A percentile compares a stretch with the other conserved stretches of the same genome.
Evolutionary conservation across 2,797 vertebrate genomes (phyloP).

Genomic region (Fringilla coelebs): DNA sequence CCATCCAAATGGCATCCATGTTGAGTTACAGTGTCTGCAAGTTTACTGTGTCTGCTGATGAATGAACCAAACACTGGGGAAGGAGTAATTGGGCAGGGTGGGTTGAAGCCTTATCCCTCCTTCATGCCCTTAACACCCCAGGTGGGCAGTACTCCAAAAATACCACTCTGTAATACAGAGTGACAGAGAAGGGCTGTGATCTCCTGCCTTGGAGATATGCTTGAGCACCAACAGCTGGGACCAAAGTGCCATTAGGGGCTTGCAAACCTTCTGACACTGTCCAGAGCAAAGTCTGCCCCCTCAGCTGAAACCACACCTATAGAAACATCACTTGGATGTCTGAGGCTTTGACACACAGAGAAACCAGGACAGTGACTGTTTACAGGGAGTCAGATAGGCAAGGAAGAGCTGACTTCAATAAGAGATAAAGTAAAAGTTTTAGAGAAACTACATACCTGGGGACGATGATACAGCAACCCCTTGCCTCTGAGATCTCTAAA

Average conservation of each 20-base stretch:
- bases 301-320: not conserved
- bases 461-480: accelerated
- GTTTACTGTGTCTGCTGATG: not conserved
- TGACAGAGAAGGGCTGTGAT: not conserved
- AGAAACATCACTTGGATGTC: accelerated
- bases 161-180: not conserved
- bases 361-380: not conserved
- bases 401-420: not conserved
- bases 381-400: not conserved
- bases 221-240: not conserved
- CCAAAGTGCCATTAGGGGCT: not conserved
- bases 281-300: not conserved
- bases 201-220: not conserved
- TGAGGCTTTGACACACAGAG: not conserved
- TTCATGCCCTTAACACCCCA: not conserved
- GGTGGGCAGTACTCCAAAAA: not conserved
- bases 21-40: not conserved
- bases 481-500: not conserved
- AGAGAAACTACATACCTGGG: not conserved
- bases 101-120: not conserved
- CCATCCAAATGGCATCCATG: not conserved
- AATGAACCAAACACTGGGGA: not conserved
- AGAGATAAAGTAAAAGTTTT: not conserved
- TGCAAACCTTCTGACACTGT: not conserved
- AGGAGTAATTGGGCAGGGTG: not conserved